phyloP scores from a whole-genome alignment of 1,140 invertebrate genomes.

The Macrobrachium rosenbergii region DNA sequence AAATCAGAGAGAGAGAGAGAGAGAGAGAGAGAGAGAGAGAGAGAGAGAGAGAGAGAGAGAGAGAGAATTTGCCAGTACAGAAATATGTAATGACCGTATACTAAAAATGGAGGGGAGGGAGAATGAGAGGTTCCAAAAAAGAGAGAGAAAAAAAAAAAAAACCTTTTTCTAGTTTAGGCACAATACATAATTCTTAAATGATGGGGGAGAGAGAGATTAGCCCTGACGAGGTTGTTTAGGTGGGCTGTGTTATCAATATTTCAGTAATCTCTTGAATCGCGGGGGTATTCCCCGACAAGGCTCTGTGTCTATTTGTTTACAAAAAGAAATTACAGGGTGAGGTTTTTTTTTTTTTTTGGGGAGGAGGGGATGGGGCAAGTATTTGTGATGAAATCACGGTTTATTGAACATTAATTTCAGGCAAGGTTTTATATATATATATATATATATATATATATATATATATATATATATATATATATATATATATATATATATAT shows the following conservation, averaged over 20 bases:
- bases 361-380: too few relatives aligned
- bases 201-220: background rate
- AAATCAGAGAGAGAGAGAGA: constrained; percentile 4
- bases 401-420: too few relatives aligned
- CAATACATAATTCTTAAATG: background rate
- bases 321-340: too few relatives aligned
- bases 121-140: background rate
- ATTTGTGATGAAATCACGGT: too few relatives aligned
- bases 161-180: background rate
- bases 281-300: too few relatives aligned
- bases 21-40: constrained; percentile 13
- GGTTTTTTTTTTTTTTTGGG: too few relatives aligned
- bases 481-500: constrained; percentile 20
- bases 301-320: too few relatives aligned
- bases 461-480: constrained; percentile 26
- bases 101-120: background rate
- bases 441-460: constrained; percentile 10
- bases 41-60: constrained; percentile 29
- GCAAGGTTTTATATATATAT: background rate
- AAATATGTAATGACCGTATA: background rate
- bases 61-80: background rate
- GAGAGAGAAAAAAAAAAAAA: background rate
- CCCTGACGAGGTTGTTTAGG: too few relatives aligned
- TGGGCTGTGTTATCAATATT: too few relatives aligned
- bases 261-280: too few relatives aligned